Evolutionary conservation across 2,888 invertebrate species (phyloP).

Genomic region (Lomographa bimaculata): DNA sequence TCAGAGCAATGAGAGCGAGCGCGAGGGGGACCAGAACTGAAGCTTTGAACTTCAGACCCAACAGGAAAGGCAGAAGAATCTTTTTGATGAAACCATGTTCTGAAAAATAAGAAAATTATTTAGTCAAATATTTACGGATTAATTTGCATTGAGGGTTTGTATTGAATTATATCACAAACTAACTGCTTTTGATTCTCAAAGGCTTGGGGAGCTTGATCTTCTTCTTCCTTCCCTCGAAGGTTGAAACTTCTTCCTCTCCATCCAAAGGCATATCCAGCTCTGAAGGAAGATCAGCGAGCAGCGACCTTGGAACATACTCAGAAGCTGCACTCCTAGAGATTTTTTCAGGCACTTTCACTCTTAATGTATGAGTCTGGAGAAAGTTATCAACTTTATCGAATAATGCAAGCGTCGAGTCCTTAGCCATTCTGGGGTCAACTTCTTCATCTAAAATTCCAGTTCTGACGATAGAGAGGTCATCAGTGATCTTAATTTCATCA

Average conservation of each 20-base stretch:
- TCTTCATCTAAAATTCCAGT: slow-evolving; percentile 74
- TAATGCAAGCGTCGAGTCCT: slow-evolving; percentile 82
- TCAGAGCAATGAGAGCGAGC: slow-evolving; percentile 91
- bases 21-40: slow-evolving; percentile 92
- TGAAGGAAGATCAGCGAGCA: slow-evolving; percentile 85
- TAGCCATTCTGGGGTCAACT: slow-evolving; percentile 76
- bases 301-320: slow-evolving; percentile 85
- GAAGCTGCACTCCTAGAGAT: slow-evolving; percentile 81
- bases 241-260: slow-evolving; percentile 73
- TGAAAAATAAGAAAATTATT: slow-evolving; percentile 59
- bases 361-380: slow-evolving; percentile 89
- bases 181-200: slow-evolving; percentile 79
- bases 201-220: slow-evolving; percentile 80
- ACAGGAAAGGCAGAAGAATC: slow-evolving; percentile 92
- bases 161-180: slow-evolving; percentile 30
- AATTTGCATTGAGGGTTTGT: too few relatives aligned
- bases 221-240: slow-evolving; percentile 76
- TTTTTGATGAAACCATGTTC: slow-evolving; percentile 93
- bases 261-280: slow-evolving; percentile 89
- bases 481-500: slow-evolving; percentile 89
- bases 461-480: slow-evolving; percentile 89
- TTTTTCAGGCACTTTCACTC: slow-evolving; percentile 89
- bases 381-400: slow-evolving; percentile 90
- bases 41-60: slow-evolving; percentile 94
- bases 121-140: too few relatives aligned